phyloP scores from a whole-genome alignment of 2,113 vertebrate species.

The Eretmochelys imbricata region DNA sequence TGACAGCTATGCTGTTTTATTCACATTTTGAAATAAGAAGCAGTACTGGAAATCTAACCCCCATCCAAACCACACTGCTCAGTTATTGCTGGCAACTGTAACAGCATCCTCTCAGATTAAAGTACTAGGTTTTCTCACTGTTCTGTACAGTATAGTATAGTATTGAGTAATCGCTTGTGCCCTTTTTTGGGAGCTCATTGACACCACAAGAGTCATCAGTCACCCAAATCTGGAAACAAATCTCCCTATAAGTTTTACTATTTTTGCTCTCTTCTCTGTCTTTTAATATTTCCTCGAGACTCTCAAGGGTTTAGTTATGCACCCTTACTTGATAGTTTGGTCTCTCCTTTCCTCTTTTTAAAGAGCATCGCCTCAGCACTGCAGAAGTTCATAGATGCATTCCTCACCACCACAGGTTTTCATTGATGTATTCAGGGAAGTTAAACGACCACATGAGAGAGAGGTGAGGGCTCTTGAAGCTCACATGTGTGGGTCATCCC shows the following conservation, averaged over 20 bases:
- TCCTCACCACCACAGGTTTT: neutral
- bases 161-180: neutral
- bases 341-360: neutral
- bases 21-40: neutral
- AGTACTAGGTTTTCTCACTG: neutral
- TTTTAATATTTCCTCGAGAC: conserved; percentile 42
- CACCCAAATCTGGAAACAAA: conserved; percentile 39
- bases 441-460: neutral
- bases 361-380: neutral
- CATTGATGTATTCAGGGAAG: neutral
- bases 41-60: neutral
- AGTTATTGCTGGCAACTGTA: neutral
- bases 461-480: neutral
- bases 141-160: neutral
- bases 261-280: neutral
- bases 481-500: accelerated
- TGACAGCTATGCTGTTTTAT: neutral
- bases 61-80: neutral
- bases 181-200: conserved; percentile 39
- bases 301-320: neutral
- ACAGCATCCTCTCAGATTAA: neutral
- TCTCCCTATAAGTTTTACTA: neutral
- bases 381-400: neutral
- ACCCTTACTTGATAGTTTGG: neutral
- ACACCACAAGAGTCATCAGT: conserved; percentile 26